These are phyloP conservation scores for Alloplasta piceator DNA, from an alignment of 2,888 invertebrate species.

Conservation along the genomic window DNA sequence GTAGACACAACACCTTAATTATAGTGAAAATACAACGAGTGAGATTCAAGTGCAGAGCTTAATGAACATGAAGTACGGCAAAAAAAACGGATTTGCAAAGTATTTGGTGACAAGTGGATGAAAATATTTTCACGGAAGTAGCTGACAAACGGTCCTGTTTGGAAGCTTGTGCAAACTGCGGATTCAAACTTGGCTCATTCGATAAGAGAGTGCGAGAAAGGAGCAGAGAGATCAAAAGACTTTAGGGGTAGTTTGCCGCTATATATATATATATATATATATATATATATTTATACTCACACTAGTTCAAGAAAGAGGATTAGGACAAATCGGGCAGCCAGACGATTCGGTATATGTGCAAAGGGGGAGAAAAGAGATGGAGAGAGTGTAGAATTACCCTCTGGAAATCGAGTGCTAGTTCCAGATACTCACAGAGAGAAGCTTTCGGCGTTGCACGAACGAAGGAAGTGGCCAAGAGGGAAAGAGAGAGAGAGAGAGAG, in stretches of 20 bases:
- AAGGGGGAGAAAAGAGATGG: constrained; percentile 34
- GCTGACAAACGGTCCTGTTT: constrained; percentile 65
- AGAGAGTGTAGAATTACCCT: constrained; percentile 33
- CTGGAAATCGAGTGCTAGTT: constrained; percentile 34
- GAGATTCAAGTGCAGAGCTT: no score
- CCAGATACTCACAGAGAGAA: constrained; percentile 38
- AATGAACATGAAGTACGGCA: constrained; percentile 56
- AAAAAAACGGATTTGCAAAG: constrained; percentile 41
- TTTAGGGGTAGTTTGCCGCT: constrained; percentile 32
- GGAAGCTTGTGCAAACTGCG: constrained; percentile 58
- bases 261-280: neutral
- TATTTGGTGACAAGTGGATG: constrained; percentile 54
- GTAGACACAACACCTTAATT: no score
- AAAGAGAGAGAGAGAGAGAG: constrained; percentile 45
- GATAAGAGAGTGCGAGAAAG: constrained; percentile 65
- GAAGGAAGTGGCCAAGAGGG: constrained; percentile 29
- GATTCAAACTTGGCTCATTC: constrained; percentile 66
- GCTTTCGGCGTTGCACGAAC: constrained; percentile 48
- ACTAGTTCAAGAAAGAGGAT: constrained; percentile 58
- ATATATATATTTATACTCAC: neutral
- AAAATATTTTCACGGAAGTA: constrained; percentile 40
- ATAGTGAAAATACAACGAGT: no score
- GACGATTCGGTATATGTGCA: neutral
- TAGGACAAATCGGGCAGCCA: constrained; percentile 34
- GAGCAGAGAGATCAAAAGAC: constrained; percentile 25